phyloP scores from a whole-genome alignment of 2,888 invertebrate genomes.

The Diogma glabrata region DNA sequence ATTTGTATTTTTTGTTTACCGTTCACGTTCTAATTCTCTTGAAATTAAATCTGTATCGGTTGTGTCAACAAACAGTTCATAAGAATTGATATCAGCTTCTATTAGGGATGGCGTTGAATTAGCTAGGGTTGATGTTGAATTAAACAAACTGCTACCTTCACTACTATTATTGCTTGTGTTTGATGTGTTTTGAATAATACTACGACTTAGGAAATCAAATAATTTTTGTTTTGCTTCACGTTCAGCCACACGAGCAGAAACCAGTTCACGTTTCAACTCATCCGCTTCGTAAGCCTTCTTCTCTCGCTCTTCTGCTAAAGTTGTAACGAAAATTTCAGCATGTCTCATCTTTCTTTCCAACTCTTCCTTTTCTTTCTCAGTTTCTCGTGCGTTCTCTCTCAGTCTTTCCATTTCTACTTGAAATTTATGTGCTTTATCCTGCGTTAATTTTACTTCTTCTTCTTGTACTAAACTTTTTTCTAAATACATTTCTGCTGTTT shows the following conservation, averaged over 20 bases:
- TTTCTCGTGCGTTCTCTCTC: conserved; percentile 70
- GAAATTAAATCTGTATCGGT: conserved; percentile 84
- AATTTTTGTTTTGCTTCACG: conserved; percentile 88
- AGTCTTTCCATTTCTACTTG: conserved; percentile 89
- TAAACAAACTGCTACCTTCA: background rate
- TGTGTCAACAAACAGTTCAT: conserved; percentile 67
- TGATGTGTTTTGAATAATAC: conserved; percentile 40
- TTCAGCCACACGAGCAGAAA: conserved; percentile 77
- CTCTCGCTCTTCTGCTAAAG: conserved; percentile 78
- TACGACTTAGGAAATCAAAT: conserved; percentile 67
- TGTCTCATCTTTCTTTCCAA: conserved; percentile 89
- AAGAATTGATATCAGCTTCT: conserved; percentile 49
- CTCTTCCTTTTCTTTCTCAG: conserved; percentile 82
- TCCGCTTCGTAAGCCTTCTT: conserved; percentile 83
- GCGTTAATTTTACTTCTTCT: conserved; percentile 85
- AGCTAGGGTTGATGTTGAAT: conserved; percentile 14
- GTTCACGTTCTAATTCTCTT: conserved; percentile 68
- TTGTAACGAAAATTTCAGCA: conserved; percentile 61
- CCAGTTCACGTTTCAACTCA: conserved; percentile 70
- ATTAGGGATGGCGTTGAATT: conserved; percentile 2
- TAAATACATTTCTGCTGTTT: conserved; percentile 88
- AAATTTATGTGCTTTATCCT: conserved; percentile 90
- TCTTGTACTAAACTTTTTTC: conserved; percentile 96
- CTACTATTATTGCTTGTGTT: conserved; percentile 23
- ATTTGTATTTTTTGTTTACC: too few species aligned